Evolutionary conservation across 2,797 vertebrate genomes (phyloP).

Genomic region (Halcyon chelicuti): DNA sequence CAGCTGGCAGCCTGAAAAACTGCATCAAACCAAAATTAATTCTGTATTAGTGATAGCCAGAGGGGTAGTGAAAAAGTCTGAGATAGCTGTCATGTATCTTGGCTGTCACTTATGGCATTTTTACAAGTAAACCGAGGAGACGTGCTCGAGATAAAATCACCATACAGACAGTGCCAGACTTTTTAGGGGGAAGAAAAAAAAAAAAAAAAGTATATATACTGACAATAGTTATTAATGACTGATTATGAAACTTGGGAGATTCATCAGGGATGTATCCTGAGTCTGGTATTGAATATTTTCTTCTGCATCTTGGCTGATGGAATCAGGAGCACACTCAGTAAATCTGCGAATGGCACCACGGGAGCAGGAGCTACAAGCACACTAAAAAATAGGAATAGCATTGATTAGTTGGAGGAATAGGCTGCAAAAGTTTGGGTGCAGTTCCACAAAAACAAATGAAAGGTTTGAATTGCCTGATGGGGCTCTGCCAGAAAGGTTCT

Average conservation of each 20-base stretch:
- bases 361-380: not conserved
- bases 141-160: not conserved
- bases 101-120: not conserved
- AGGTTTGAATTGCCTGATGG: not conserved
- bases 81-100: not conserved
- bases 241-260: not conserved
- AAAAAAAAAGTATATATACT: not conserved
- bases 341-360: not conserved
- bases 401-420: not conserved
- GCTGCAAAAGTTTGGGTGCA: slow-evolving; percentile 1
- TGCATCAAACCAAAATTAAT: slow-evolving; percentile 21
- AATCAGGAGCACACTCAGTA: not conserved
- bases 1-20: slow-evolving; percentile 18
- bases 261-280: not conserved
- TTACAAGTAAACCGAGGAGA: not conserved
- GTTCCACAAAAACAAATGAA: slow-evolving; percentile 1
- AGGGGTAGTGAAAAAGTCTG: slow-evolving; percentile 8
- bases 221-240: not conserved
- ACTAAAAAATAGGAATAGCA: not conserved
- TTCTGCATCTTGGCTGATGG: not conserved
- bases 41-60: slow-evolving; percentile 17
- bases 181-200: not conserved
- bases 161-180: not conserved
- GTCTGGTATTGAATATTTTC: slow-evolving; percentile 2
- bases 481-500: not conserved